Percentiles rank a stretch among this genome's conserved stretches.
Evolutionary conservation across 2,888 invertebrate genomes (phyloP).

Genomic region (Catocala fraxini): DNA sequence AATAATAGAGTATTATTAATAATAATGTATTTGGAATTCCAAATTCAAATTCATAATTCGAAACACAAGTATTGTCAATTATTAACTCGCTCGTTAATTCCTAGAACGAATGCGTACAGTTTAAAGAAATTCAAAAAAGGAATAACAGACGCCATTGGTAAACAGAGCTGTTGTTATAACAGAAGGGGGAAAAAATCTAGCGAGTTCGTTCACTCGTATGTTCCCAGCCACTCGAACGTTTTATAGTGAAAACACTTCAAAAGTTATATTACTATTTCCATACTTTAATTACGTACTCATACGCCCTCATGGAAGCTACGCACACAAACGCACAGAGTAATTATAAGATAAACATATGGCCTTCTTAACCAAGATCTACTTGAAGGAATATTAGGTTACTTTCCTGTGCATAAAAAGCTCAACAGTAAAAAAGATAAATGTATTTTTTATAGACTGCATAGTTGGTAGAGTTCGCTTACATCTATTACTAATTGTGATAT

Average conservation of each 20-base stretch:
- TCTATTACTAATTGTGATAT: too few species aligned
- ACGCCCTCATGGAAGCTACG: conserved; percentile 69
- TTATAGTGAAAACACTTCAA: conserved; percentile 87
- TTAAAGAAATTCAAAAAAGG: conserved; percentile 66
- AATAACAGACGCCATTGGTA: conserved; percentile 73
- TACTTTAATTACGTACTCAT: conserved; percentile 82
- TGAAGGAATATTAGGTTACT: conserved; percentile 72
- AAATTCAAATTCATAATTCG: too few species aligned
- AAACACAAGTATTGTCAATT: conserved; percentile 7
- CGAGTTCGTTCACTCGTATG: conserved; percentile 77
- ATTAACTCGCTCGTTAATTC: conserved; percentile 16
- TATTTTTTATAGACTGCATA: not conserved
- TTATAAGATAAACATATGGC: conserved; percentile 83
- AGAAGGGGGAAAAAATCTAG: conserved; percentile 72
- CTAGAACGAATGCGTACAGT: conserved; percentile 45
- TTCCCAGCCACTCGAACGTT: conserved; percentile 84
- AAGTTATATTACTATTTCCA: conserved; percentile 86
- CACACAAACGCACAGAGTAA: conserved; percentile 64
- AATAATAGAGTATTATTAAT: too few species aligned
- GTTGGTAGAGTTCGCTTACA: too few species aligned
- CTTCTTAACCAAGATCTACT: conserved; percentile 69
- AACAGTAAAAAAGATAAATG: conserved; percentile 33
- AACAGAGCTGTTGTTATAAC: conserved; percentile 81
- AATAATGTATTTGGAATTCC: too few species aligned
- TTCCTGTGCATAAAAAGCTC: conserved; percentile 54